Evolutionary conservation across 2,113 vertebrate species (phyloP).

Genomic region (Empidonax alnorum): DNA sequence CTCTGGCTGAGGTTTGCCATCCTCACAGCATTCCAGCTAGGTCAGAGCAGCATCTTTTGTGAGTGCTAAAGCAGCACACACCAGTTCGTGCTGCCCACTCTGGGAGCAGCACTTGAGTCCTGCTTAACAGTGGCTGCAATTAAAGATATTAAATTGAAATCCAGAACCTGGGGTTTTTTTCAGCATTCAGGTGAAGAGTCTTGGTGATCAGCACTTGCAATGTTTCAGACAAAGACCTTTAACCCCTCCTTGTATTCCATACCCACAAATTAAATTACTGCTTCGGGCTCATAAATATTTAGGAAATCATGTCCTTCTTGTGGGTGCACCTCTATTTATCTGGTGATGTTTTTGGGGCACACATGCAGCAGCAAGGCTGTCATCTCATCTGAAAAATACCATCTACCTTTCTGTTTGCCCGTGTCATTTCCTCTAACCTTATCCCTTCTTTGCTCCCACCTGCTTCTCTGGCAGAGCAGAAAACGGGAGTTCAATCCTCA

Average conservation of each 20-base stretch:
- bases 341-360: not conserved
- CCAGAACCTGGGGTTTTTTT: not conserved
- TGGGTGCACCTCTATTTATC: not conserved
- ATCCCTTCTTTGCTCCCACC: not conserved
- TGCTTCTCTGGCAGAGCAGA: not conserved
- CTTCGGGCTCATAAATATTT: constrained; percentile 22
- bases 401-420: not conserved
- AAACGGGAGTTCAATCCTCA: not conserved
- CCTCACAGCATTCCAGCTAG: not conserved
- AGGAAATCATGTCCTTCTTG: not conserved
- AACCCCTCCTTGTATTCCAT: not conserved
- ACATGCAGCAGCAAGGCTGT: not conserved
- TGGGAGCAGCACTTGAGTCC: not conserved
- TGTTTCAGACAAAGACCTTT: not conserved
- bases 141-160: not conserved
- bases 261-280: not conserved
- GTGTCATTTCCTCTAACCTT: not conserved
- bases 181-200: not conserved
- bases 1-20: not conserved
- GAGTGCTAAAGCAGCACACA: not conserved
- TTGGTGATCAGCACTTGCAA: not conserved
- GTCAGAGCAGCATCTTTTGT: not conserved
- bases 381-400: not conserved
- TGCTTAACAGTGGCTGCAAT: not conserved
- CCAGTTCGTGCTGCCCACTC: not conserved